Conservation (phyloP, 2,113 vertebrate species). For the Solea senegalensis region DNA sequence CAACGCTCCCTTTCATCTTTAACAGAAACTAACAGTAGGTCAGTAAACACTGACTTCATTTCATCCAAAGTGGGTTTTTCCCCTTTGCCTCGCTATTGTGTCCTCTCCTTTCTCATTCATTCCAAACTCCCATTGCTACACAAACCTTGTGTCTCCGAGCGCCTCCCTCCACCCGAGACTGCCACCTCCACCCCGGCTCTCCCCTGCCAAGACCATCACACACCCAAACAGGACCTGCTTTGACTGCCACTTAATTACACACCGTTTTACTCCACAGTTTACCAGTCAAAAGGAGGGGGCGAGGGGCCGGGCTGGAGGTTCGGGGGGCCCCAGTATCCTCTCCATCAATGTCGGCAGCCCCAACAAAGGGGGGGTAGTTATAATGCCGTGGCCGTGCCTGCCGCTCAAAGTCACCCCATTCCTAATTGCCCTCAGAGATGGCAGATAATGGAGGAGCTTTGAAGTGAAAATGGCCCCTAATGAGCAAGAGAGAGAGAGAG, state of each 20-base stretch:
- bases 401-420: slow-evolving; percentile 89
- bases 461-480: slow-evolving; percentile 91
- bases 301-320: slow-evolving; percentile 5
- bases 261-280: slow-evolving; percentile 89
- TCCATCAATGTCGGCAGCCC: slow-evolving; percentile 86
- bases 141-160: slow-evolving; percentile 73
- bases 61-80: slow-evolving; percentile 57
- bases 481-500: slow-evolving; percentile 82
- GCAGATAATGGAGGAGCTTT: slow-evolving; percentile 89
- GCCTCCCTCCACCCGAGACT: slow-evolving; percentile 52
- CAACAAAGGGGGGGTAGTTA: slow-evolving; percentile 89
- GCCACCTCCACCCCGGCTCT: slow-evolving; percentile 76
- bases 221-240: slow-evolving; percentile 89
- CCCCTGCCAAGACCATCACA: slow-evolving; percentile 83
- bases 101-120: slow-evolving; percentile 80
- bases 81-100: slow-evolving; percentile 79
- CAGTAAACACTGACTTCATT: slow-evolving; percentile 72
- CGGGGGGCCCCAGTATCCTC: slow-evolving; percentile 75
- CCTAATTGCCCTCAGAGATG: slow-evolving; percentile 94
- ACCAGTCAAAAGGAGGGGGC: slow-evolving; percentile 85
- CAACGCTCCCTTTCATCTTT: slow-evolving; percentile 23
- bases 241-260: slow-evolving; percentile 94
- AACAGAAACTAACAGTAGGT: slow-evolving; percentile 34
- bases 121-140: slow-evolving; percentile 63
- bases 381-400: slow-evolving; percentile 86